Base-by-base conservation (phyloP, 2,888 invertebrate species). In the Scaptomyza flava region DNA sequence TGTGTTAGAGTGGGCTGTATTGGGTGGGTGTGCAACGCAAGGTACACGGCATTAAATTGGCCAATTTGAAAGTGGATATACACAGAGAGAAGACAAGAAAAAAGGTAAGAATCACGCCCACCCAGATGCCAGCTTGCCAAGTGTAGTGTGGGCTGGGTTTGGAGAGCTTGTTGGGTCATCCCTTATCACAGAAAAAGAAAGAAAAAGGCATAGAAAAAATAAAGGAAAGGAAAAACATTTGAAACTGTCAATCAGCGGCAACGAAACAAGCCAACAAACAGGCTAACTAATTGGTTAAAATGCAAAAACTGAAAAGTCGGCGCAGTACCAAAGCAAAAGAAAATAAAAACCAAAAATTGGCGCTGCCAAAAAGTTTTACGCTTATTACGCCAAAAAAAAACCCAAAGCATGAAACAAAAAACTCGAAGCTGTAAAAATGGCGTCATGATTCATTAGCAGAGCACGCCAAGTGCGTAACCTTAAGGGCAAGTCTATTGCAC, bases 361-460 rank as follows among this genome's bases (percentile, higher is more conserved):
- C 51, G 66, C 63, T 76, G 76, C 78, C 86, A 72, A 86, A 81
- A 86, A 86, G 78, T 83, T 83, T 76, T 68, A 87, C 87, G 82
- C 82, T 83, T 87, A 83, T 83, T 83, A 83, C 77, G 74, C 86
- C 79, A 79, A 63, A 36, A n/a, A 20, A 14, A 36, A 48, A 31
- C 65, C 62, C 56, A 72, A 73, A 58, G 47, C 68, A 62, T 59
- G 69, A 65, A 68, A 54, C 50, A 52, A 56, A 56, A 76, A 60
- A 65, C 46, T 52, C 43, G 34, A 31, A 68, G 73, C 56, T 63
- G 70, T 54, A 75, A 81, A 80, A 81, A 72, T 75, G 52, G 77
- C 74, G 73, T 84, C 85, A 84, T 81, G 89, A 85, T 89, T 89
- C 85, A 89, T 89, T 89, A 85, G 81, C 64, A 75, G 59, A 78